phyloP scores from a whole-genome alignment of 2,888 invertebrate species.

The Bembecia ichneumoniformis region DNA sequence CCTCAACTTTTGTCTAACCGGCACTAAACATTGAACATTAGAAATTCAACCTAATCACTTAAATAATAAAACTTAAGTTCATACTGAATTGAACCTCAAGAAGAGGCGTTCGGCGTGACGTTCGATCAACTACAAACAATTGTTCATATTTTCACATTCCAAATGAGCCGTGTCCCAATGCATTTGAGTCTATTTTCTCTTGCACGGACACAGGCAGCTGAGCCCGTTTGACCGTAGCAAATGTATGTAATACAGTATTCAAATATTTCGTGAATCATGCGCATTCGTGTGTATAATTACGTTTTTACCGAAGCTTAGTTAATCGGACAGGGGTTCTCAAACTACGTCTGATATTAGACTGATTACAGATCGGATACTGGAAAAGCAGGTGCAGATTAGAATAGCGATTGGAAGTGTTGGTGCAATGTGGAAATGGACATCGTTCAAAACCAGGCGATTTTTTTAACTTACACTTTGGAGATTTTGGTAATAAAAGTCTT shows the following conservation, averaged over 20 bases:
- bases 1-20: slow-evolving; percentile 21
- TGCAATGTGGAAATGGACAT: too few relatives aligned
- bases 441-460: too few relatives aligned
- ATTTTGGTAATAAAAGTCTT: too few relatives aligned
- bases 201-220: slow-evolving; percentile 14
- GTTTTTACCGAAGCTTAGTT: slow-evolving; percentile 44
- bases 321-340: slow-evolving; percentile 42
- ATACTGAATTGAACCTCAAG: slow-evolving; percentile 6
- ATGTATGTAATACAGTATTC: slow-evolving; percentile 45
- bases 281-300: slow-evolving; percentile 58
- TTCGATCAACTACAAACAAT: slow-evolving; percentile 34
- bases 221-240: slow-evolving; percentile 31
- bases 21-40: background rate
- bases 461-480: too few relatives aligned
- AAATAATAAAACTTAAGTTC: background rate
- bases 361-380: too few relatives aligned
- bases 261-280: slow-evolving; percentile 60
- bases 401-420: too few relatives aligned
- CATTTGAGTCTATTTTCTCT: slow-evolving; percentile 14
- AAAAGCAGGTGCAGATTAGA: too few relatives aligned
- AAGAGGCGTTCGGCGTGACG: slow-evolving; percentile 34
- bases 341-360: background rate
- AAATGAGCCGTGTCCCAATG: slow-evolving; percentile 6
- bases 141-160: slow-evolving; percentile 8
- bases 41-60: slow-evolving; percentile 21